A percentile compares a stretch with the other conserved stretches of the same genome.
These are phyloP conservation scores for Coelopa pilipes DNA, from an alignment of 2,888 invertebrate genomes.

Conservation along the genomic window DNA sequence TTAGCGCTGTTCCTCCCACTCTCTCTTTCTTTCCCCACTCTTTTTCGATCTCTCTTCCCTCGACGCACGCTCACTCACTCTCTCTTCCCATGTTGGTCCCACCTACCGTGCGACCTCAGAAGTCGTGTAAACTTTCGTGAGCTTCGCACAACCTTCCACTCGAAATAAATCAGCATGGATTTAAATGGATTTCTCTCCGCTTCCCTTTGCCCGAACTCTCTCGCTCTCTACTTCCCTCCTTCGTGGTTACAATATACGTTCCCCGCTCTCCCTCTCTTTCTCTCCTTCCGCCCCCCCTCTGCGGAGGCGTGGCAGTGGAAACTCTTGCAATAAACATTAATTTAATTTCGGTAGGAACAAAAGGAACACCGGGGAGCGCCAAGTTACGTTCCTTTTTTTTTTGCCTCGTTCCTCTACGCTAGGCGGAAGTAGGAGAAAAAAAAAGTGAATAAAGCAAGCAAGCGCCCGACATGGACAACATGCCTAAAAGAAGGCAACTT, in stretches of 20 bases:
- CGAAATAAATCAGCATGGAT: slow-evolving; percentile 8
- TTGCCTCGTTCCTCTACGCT: too few relatives aligned
- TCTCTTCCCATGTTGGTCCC: too few relatives aligned
- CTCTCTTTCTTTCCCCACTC: too few relatives aligned
- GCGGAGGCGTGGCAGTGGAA: neutral
- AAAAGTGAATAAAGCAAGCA: neutral
- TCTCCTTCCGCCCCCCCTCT: too few relatives aligned
- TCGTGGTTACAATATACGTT: too few relatives aligned
- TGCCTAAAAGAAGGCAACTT: neutral
- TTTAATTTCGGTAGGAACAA: neutral
- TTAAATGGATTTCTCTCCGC: neutral
- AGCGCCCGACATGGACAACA: neutral
- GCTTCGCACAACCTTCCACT: neutral
- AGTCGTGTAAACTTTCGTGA: too few relatives aligned
- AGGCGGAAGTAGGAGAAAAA: neutral
- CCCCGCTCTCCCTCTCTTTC: too few relatives aligned
- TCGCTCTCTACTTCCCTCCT: neutral
- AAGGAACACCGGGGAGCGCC: neutral
- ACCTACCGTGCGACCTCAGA: too few relatives aligned
- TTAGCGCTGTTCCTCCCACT: too few relatives aligned
- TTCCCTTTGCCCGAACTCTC: neutral
- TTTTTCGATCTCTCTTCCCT: too few relatives aligned
- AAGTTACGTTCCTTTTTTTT: neutral
- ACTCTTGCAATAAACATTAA: slow-evolving; percentile 1
- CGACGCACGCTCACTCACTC: too few relatives aligned